Evolutionary conservation across 2,888 invertebrate species (phyloP), one percentile per base, ranked within the genome.

Genomic region (Tubiluchus corallicola): DNA sequence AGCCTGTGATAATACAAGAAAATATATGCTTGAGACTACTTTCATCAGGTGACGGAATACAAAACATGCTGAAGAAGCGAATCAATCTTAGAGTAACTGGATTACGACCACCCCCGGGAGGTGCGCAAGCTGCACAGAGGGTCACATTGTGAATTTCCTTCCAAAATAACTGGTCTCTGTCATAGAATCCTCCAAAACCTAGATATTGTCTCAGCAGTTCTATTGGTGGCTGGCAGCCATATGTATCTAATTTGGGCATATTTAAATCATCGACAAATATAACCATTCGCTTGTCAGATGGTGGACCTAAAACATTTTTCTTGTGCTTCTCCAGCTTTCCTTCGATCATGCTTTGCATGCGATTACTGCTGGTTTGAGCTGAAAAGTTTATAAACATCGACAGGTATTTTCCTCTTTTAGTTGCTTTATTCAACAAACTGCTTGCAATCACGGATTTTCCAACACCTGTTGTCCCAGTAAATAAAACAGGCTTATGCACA

Each of bases 111-210:
- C 65, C 65, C 51, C 65, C 64, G 51, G n/a, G n/a, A 63, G 65
- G 64, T 15, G 62, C 65, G 56, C 65, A 65, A 0, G 65, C 65
- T 21, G 64, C 60, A 29, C 59, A 59, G 41, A 66, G 49, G 0
- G 82, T 77, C 37, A 87, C 79, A 61, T 90, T 92, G 62, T 88
- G 87, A 48, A 94, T 87, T 50, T 94, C 92, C 66, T 94, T 94
- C 9, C 92, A 65, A 0, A 80, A 72, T 17, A 94, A 68, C 59
- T 84, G 84, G 38, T 79, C 78, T 29, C 94, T 72, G 59, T 94
- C 92, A 60, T 92, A 94, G 92, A 94, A 94, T 64, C 94, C 92
- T 42, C 78, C 79, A 59, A 94, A 94, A 64, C 94, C 94, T 57
- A 94, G 68, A 67, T 92, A 90, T 60, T 94, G 94, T 1, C 92